Conservation (phyloP, 2,797 vertebrate species). For the Buceros bicornis region DNA sequence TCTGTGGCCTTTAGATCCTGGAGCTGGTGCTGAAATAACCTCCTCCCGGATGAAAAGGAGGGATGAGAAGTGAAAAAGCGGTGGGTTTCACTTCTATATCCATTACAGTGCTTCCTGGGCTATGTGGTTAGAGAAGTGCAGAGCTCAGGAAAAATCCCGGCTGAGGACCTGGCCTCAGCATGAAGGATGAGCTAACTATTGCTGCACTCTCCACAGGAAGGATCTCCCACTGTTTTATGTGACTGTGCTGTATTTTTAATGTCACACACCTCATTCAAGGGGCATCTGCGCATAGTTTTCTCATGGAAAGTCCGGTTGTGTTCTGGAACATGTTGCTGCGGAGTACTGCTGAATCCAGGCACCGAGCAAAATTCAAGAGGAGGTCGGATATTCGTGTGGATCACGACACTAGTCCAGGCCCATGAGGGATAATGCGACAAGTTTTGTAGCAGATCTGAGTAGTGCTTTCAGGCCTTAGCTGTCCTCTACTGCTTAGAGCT, state of each 20-base stretch:
- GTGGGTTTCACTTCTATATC: neutral
- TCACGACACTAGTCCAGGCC: fast-evolving
- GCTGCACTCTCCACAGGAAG: neutral
- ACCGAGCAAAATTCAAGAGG: neutral
- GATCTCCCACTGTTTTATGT: slow-evolving; percentile 51
- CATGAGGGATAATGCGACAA: neutral
- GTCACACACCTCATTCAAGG: slow-evolving; percentile 29
- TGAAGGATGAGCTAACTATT: neutral
- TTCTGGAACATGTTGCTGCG: neutral
- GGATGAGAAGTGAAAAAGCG: neutral
- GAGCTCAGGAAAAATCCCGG: slow-evolving; percentile 30
- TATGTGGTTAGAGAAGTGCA: neutral
- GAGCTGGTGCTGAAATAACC: neutral
- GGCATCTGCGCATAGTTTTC: neutral
- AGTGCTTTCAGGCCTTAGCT: neutral
- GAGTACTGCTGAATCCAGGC: neutral
- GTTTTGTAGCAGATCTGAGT: neutral
- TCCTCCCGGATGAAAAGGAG: neutral
- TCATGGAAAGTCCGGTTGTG: neutral
- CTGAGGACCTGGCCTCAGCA: slow-evolving; percentile 4
- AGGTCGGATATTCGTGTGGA: neutral
- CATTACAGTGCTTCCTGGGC: neutral
- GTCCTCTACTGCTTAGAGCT: neutral
- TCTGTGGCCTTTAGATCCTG: neutral
- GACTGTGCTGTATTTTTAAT: neutral